Conservation (phyloP, 1,140 invertebrate species). For the Aphelenchoides avenae region DNA sequence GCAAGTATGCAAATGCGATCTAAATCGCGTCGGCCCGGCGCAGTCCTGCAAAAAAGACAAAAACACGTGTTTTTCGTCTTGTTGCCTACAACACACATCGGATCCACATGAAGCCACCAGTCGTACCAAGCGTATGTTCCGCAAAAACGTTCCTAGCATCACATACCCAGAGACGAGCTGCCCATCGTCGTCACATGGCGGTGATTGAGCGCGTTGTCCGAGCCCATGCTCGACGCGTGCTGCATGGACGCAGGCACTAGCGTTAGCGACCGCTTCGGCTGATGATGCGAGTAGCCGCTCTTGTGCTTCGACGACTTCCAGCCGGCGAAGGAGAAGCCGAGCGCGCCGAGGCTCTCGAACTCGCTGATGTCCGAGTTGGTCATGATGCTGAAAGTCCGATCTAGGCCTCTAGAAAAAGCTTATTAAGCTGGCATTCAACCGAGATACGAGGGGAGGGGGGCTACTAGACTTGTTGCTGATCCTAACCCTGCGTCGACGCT, state of each 20-base stretch:
- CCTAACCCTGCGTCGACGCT: no score
- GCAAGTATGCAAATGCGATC: no score
- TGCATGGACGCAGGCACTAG: conserved; percentile 1
- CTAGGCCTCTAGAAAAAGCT: neutral
- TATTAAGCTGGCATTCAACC: no score
- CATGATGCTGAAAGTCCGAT: conserved; percentile 43
- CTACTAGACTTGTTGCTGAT: no score
- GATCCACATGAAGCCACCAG: no score
- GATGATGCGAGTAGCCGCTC: conserved; percentile 19
- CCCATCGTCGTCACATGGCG: conserved; percentile 14
- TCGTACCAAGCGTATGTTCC: no score
- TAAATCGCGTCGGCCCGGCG: no score
- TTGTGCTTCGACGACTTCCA: conserved; percentile 39
- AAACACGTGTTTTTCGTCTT: no score
- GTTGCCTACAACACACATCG: no score
- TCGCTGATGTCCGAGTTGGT: conserved; percentile 55
- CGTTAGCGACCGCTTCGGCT: neutral
- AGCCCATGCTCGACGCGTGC: conserved; percentile 28
- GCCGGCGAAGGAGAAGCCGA: conserved; percentile 54
- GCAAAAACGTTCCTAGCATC: no score
- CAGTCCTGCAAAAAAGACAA: no score
- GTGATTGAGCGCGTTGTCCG: conserved; percentile 15
- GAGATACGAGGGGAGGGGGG: no score
- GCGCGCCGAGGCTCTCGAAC: conserved; percentile 49
- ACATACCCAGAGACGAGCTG: conserved; percentile 12